Evolutionary conservation across 2,888 invertebrate species (phyloP).

Genomic region (Himalopsyche anomala): DNA sequence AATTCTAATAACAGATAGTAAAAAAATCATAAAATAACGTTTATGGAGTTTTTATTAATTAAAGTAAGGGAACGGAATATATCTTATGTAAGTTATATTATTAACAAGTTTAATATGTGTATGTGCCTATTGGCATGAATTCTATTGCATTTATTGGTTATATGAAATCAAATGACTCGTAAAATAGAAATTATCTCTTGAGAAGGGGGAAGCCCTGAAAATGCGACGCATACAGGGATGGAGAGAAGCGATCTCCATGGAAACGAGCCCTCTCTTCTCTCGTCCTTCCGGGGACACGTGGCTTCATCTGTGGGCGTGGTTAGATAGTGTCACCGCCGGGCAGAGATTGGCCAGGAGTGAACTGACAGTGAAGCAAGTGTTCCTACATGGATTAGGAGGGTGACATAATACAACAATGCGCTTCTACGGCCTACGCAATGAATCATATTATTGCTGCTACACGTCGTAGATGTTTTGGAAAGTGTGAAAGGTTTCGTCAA

Average conservation of each 20-base stretch:
- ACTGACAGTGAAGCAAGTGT: not conserved
- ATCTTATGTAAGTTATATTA: too few relatives aligned
- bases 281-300: conserved; percentile 43
- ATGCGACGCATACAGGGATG: not conserved
- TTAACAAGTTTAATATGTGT: too few relatives aligned
- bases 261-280: conserved; percentile 43
- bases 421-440: conserved; percentile 6
- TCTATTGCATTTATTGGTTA: not conserved
- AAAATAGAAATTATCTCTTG: not conserved
- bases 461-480: not conserved
- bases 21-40: too few relatives aligned
- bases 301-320: conserved; percentile 41
- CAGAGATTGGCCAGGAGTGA: conserved; percentile 9
- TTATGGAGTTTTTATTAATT: too few relatives aligned
- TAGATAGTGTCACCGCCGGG: conserved; percentile 32
- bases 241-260: conserved; percentile 48
- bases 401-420: not conserved
- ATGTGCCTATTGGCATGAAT: too few relatives aligned
- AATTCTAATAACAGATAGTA: too few relatives aligned
- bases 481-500: too few relatives aligned
- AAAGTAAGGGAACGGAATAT: too few relatives aligned
- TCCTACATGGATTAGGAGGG: not conserved
- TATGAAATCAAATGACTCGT: not conserved
- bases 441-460: not conserved
- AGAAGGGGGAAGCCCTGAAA: conserved; percentile 41